phyloP scores from a whole-genome alignment of 2,113 vertebrate genomes.

The Hassar affinis region DNA sequence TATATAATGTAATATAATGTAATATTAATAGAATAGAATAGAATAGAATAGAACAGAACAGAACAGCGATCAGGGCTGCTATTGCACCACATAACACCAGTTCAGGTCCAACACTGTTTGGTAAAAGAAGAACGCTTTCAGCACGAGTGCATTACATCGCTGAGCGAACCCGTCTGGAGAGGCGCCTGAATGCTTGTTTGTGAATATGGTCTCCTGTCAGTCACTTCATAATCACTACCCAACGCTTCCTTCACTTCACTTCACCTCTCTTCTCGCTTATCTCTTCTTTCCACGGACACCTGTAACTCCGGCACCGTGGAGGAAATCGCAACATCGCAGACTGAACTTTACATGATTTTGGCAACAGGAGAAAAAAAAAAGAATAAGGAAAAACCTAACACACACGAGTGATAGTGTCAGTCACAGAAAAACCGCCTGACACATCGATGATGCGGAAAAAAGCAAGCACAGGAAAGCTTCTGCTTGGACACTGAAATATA shows the following conservation, averaged over 20 bases:
- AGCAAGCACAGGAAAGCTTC: not conserved
- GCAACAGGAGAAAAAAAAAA: not conserved
- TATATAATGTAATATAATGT: too few species aligned
- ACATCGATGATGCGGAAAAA: not conserved
- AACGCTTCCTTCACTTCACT: not conserved
- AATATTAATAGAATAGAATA: too few species aligned
- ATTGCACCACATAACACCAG: not conserved
- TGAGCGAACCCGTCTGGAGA: not conserved
- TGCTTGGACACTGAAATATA: not conserved
- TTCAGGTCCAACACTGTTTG: not conserved
- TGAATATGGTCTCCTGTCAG: not conserved
- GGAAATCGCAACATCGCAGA: not conserved
- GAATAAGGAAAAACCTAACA: not conserved
- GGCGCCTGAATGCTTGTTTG: not conserved
- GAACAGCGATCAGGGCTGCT: too few species aligned
- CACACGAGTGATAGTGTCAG: not conserved
- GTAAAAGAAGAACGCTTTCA: not conserved
- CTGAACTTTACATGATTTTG: not conserved
- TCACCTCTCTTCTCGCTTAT: slow-evolving; percentile 12
- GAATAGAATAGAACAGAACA: too few species aligned
- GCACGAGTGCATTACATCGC: not conserved
- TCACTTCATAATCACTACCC: not conserved
- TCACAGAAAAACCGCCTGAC: too few species aligned
- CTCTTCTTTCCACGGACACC: slow-evolving; percentile 1
- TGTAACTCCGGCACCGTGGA: not conserved